A percentile compares a stretch with the other conserved stretches of the same genome.
Conservation (phyloP, 2,113 vertebrate genomes). For the Saimiri boliviensis region DNA sequence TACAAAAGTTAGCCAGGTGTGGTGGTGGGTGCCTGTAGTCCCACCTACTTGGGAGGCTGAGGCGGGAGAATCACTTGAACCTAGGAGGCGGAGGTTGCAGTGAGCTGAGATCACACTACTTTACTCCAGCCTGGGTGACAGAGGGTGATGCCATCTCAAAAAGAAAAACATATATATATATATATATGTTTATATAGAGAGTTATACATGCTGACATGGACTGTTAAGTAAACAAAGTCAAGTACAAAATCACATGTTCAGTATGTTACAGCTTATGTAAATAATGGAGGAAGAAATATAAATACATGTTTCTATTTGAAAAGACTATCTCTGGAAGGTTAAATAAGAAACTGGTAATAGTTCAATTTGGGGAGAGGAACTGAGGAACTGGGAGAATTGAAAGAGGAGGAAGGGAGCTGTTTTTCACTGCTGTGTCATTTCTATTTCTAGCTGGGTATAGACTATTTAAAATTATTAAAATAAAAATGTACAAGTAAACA, state of each 20-base stretch:
- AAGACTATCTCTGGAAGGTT: constrained; percentile 20
- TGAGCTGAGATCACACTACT: too few species aligned
- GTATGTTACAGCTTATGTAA: not conserved
- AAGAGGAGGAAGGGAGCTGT: not conserved
- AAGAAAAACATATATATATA: too few species aligned
- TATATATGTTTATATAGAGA: too few species aligned
- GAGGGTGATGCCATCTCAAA: too few species aligned
- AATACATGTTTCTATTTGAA: not conserved
- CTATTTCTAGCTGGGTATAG: not conserved
- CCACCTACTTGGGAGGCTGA: too few species aligned
- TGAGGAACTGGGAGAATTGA: not conserved
- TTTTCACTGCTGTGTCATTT: not conserved
- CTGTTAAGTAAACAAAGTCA: not conserved
- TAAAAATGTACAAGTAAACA: not conserved
- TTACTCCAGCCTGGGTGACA: too few species aligned
- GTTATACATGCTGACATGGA: not conserved
- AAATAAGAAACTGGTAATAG: not conserved
- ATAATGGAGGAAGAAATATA: not conserved
- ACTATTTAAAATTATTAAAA: not conserved
- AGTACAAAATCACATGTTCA: not conserved
- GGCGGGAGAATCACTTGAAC: too few species aligned
- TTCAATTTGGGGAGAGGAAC: not conserved
- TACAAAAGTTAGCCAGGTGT: too few species aligned
- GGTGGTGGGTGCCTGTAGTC: too few species aligned
- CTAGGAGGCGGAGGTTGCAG: too few species aligned